Conservation (phyloP, 2,888 invertebrate genomes). For the Linnaemya tessellans region DNA sequence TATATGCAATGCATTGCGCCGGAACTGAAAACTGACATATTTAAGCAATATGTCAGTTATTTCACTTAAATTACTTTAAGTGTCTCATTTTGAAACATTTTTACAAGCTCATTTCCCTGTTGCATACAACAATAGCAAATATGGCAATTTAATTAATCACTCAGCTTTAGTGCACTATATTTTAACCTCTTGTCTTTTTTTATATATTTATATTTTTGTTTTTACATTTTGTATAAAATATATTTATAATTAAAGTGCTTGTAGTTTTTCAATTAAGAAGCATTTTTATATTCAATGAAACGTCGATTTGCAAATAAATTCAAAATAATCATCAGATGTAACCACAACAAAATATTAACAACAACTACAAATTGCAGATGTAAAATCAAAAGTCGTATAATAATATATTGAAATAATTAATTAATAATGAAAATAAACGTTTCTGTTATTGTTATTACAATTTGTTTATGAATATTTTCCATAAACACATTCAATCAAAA, state of each 20-base stretch:
- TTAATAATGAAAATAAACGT: conserved; percentile 41
- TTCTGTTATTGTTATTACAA: conserved; percentile 32
- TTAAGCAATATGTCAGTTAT: too few relatives aligned
- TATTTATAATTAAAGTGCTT: not conserved
- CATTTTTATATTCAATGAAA: conserved; percentile 52
- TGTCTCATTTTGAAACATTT: too few relatives aligned
- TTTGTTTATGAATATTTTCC: conserved; percentile 7
- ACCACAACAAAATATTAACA: too few relatives aligned
- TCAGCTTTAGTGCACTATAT: not conserved
- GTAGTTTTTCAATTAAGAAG: conserved; percentile 21
- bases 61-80: too few relatives aligned
- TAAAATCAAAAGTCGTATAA: conserved; percentile 21
- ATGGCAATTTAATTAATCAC: not conserved
- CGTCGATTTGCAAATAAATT: conserved; percentile 15
- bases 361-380: conserved; percentile 32
- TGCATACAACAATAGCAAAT: not conserved
- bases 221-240: not conserved
- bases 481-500: conserved; percentile 62
- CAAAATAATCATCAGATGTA: conserved; percentile 12
- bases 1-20: too few relatives aligned
- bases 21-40: too few relatives aligned
- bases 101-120: not conserved
- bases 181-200: not conserved
- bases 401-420: conserved; percentile 61
- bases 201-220: not conserved